Evolutionary conservation across 2,113 vertebrate genomes (phyloP).

Genomic region (Uropsilus gracilis): DNA sequence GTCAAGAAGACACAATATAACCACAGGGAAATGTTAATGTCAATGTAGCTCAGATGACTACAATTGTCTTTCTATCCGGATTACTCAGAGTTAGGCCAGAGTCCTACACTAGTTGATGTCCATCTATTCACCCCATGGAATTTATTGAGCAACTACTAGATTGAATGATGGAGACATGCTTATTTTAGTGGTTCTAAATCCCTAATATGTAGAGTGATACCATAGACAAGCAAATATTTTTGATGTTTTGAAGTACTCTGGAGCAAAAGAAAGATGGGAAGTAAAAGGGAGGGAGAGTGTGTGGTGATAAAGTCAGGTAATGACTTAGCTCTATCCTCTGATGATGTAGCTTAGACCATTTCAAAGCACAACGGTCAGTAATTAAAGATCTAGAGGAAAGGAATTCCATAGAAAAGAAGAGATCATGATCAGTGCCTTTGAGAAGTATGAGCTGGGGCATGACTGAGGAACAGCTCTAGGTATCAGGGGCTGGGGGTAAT

Average conservation of each 20-base stretch:
- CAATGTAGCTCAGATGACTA: neutral
- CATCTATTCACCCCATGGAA: neutral
- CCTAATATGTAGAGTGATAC: neutral
- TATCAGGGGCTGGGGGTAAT: accelerated
- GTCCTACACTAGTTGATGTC: neutral
- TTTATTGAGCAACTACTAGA: neutral
- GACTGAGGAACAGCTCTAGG: neutral
- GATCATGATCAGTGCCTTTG: neutral
- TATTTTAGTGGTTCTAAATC: neutral
- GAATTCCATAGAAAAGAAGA: neutral
- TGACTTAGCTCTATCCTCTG: too few species aligned
- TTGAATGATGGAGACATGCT: neutral
- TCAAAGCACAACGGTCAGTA: neutral
- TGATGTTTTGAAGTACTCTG: neutral
- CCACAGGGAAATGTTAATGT: neutral
- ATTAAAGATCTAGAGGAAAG: neutral
- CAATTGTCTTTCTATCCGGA: neutral
- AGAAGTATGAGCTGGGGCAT: accelerated
- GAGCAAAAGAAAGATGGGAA: neutral
- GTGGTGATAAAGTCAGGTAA: neutral
- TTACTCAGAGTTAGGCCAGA: neutral
- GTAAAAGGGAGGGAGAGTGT: neutral
- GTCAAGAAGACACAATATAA: neutral
- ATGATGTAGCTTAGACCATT: neutral
- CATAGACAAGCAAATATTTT: neutral